Conservation (phyloP, 2,797 vertebrate genomes). For the Allobates femoralis region DNA sequence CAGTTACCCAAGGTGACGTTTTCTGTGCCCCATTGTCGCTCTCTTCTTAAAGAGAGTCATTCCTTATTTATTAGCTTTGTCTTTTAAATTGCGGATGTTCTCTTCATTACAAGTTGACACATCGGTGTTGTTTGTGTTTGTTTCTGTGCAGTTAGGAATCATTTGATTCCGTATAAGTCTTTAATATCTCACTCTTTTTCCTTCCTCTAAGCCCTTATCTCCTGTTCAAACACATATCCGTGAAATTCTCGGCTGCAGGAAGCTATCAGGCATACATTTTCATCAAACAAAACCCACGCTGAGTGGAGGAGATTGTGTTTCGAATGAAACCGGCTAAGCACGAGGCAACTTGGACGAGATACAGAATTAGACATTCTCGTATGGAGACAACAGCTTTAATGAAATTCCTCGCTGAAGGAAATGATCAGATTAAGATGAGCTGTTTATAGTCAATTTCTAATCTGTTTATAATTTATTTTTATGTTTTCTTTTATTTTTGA, state of each 20-base stretch:
- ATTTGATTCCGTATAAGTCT: slow-evolving; percentile 53
- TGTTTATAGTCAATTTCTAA: slow-evolving; percentile 32
- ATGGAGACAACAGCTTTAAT: slow-evolving; percentile 56
- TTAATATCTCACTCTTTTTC: slow-evolving; percentile 55
- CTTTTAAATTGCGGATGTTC: slow-evolving; percentile 21
- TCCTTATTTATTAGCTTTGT: no score
- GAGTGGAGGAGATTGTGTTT: slow-evolving; percentile 47
- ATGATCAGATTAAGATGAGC: slow-evolving; percentile 49
- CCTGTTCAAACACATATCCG: slow-evolving; percentile 57
- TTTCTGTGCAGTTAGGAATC: slow-evolving; percentile 38
- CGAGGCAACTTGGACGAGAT: slow-evolving; percentile 49
- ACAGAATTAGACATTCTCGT: slow-evolving; percentile 38
- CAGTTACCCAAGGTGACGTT: no score
- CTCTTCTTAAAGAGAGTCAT: no score
- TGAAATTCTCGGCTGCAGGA: slow-evolving; percentile 53
- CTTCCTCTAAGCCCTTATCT: slow-evolving; percentile 57
- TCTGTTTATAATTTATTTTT: slow-evolving; percentile 14
- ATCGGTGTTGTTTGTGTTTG: slow-evolving; percentile 28
- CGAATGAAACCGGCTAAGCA: slow-evolving; percentile 51
- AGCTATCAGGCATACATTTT: slow-evolving; percentile 53
- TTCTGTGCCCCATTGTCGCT: no score
- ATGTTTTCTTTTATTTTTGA: slow-evolving; percentile 22
- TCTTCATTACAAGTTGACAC: slow-evolving; percentile 29
- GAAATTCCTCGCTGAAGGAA: slow-evolving; percentile 57
- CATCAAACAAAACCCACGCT: slow-evolving; percentile 57